Evolutionary conservation across 2,797 vertebrate genomes (phyloP).

Genomic region (Ambastaia sidthimunki): DNA sequence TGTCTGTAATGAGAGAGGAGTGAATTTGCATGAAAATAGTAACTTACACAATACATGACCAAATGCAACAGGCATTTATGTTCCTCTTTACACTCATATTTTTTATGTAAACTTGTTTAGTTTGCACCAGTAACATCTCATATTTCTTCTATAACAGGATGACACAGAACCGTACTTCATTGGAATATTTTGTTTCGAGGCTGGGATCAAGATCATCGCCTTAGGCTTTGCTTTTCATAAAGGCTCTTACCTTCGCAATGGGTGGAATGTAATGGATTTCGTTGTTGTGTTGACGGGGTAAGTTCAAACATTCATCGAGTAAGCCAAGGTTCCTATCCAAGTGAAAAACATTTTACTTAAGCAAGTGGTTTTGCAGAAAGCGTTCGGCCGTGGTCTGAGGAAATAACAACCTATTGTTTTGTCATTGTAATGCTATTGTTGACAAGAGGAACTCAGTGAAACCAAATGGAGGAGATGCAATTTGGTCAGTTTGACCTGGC

Average conservation of each 20-base stretch:
- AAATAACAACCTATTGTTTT: background rate
- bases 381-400: background rate
- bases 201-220: constrained; percentile 96
- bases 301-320: constrained; percentile 70
- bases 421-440: constrained; percentile 4
- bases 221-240: constrained; percentile 96
- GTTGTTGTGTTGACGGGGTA: constrained; percentile 96
- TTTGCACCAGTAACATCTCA: constrained; percentile 4
- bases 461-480: background rate
- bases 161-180: constrained; percentile 98
- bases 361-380: background rate
- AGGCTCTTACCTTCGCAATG: constrained; percentile 93
- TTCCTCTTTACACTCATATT: background rate
- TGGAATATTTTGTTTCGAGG: constrained; percentile 98
- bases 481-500: constrained; percentile 25
- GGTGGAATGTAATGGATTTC: constrained; percentile 99
- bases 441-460: constrained; percentile 7
- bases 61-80: background rate
- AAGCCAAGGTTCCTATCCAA: background rate
- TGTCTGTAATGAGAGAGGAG: background rate
- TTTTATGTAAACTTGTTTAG: background rate
- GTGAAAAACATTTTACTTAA: background rate
- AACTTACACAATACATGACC: background rate
- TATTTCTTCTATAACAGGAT: constrained; percentile 77
- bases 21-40: constrained; percentile 14